These are phyloP conservation scores for Anseranas semipalmata DNA, from an alignment of 2,113 vertebrate genomes.

Conservation along the genomic window DNA sequence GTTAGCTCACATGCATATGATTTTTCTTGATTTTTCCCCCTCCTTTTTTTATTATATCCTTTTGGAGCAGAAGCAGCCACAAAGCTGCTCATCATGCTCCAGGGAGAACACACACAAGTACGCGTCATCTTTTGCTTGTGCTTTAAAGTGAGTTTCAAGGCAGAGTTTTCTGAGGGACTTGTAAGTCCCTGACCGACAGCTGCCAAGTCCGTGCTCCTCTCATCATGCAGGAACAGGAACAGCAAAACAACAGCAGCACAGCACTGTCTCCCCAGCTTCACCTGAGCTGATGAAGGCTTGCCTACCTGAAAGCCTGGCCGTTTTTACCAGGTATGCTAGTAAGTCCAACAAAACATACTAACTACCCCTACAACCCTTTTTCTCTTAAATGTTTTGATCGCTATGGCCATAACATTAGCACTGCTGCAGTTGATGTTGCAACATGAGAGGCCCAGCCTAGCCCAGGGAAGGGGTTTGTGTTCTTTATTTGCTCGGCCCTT, in stretches of 20 bases:
- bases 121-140: rapidly evolving
- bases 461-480: neutral
- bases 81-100: neutral
- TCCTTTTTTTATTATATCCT: neutral
- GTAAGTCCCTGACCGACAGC: rapidly evolving
- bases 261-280: rapidly evolving
- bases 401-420: neutral
- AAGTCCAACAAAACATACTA: neutral
- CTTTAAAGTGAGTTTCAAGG: neutral
- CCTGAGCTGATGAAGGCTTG: neutral
- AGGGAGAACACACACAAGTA: neutral
- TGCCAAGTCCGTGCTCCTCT: neutral
- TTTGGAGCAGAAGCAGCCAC: neutral
- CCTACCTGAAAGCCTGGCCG: neutral
- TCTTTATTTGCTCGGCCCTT: neutral
- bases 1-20: neutral
- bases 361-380: neutral
- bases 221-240: neutral
- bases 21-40: neutral
- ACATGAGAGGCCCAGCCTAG: neutral
- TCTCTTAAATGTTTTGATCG: neutral
- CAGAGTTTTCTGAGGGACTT: neutral
- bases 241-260: neutral
- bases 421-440: neutral
- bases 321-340: neutral